phyloP scores from a whole-genome alignment of 1,140 invertebrate genomes.

The Aphelinus certus region DNA sequence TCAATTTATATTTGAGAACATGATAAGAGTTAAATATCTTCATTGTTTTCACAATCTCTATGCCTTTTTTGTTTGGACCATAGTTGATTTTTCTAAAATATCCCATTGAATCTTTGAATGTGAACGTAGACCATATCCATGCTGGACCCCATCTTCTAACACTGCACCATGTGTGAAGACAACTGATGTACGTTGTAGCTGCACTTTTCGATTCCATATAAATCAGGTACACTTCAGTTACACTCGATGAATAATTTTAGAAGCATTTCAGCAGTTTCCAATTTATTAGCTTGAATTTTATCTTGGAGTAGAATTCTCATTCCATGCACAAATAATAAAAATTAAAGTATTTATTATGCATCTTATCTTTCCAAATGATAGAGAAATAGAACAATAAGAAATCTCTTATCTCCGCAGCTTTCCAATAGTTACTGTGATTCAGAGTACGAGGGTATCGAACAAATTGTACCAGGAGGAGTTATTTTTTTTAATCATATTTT shows the following conservation, averaged over 20 bases:
- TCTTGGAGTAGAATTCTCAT: slow-evolving; percentile 31
- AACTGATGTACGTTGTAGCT: slow-evolving; percentile 35
- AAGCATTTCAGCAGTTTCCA: slow-evolving; percentile 20
- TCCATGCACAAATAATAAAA: slow-evolving; percentile 20
- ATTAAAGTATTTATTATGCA: slow-evolving; percentile 30
- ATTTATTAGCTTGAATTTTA: slow-evolving; percentile 21
- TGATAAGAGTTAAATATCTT: slow-evolving; percentile 24
- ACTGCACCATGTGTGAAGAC: slow-evolving; percentile 12
- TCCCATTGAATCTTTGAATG: slow-evolving; percentile 34
- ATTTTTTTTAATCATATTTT: slow-evolving; percentile 10
- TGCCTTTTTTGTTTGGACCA: slow-evolving; percentile 30
- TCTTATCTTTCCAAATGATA: slow-evolving; percentile 21
- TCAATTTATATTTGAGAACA: slow-evolving; percentile 17
- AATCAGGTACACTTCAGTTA: slow-evolving; percentile 1
- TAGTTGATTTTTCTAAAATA: slow-evolving; percentile 24
- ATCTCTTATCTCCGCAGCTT: slow-evolving; percentile 30
- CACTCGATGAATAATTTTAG: slow-evolving; percentile 13
- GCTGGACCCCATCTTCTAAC: slow-evolving; percentile 34
- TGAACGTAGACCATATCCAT: slow-evolving; percentile 29
- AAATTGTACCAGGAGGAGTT: slow-evolving; percentile 22
- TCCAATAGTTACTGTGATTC: slow-evolving; percentile 21
- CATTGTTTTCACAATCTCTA: slow-evolving; percentile 26
- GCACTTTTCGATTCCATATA: slow-evolving; percentile 31
- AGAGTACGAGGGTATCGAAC: slow-evolving; percentile 20
- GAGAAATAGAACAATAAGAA: slow-evolving; percentile 35